A percentile compares a stretch with the other conserved stretches of the same genome.
phyloP scores from a whole-genome alignment of 2,888 invertebrate genomes.

The Dermolepida albohirtum region DNA sequence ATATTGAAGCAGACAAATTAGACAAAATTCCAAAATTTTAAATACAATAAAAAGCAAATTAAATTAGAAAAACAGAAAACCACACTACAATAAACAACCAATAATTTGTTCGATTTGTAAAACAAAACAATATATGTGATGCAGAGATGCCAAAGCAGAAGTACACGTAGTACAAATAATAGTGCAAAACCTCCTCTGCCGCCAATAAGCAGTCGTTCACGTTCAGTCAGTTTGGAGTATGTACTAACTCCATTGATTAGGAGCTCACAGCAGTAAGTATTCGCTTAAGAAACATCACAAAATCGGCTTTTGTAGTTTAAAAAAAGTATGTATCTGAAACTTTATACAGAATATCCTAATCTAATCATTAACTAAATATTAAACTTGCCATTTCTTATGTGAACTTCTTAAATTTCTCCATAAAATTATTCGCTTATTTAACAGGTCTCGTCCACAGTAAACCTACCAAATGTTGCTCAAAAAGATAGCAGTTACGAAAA shows the following conservation, averaged over 20 bases:
- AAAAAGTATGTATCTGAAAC: not conserved
- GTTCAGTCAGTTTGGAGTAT: conserved; percentile 58
- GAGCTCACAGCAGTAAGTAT: conserved; percentile 56
- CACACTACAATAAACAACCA: conserved; percentile 10
- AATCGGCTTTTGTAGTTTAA: conserved; percentile 24
- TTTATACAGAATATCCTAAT: too few species aligned
- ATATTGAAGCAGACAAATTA: conserved; percentile 52
- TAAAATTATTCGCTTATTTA: conserved; percentile 9
- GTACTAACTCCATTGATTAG: conserved; percentile 58
- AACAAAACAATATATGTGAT: conserved; percentile 52
- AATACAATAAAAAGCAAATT: conserved; percentile 43
- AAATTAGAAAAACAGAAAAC: conserved; percentile 25
- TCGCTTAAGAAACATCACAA: conserved; percentile 20
- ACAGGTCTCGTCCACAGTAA: conserved; percentile 51
- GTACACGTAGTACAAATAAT: conserved; percentile 54
- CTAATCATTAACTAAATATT: too few species aligned
- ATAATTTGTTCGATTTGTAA: conserved; percentile 6
- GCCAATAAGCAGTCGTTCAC: conserved; percentile 56
- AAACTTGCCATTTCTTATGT: too few species aligned
- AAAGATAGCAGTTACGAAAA: conserved; percentile 52
- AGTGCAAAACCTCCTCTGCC: conserved; percentile 55
- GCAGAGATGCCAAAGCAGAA: conserved; percentile 58
- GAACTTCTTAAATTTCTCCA: too few species aligned
- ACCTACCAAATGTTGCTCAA: conserved; percentile 45
- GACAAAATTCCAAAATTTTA: conserved; percentile 43